Base-by-base conservation (phyloP, 2,888 invertebrate species). In the Mimas tiliae region DNA sequence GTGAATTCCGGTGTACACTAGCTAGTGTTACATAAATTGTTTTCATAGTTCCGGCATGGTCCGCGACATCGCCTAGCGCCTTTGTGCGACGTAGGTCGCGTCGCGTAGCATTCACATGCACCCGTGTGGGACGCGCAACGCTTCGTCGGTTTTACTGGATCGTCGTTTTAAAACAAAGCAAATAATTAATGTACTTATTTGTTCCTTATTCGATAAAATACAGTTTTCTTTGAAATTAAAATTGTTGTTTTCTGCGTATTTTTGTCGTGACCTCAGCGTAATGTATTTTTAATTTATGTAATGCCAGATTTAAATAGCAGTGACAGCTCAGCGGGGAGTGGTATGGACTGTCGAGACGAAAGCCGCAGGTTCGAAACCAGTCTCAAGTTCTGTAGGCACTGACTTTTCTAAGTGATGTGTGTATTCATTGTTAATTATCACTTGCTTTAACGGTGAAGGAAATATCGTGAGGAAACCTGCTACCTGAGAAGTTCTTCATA, bases 21-120 rank as follows among this genome's bases (percentile, higher is more conserved):
- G 58, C 38, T 34, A 34, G 58, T 58, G 58, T 58, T 58, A 58
- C 58, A 58, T 58, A 58, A 58, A 58, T 58, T 58, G 58, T 58
- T 58, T 58, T 58, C 42, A 58, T 58, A 58, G 38, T 9, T 58
- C 58, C 58, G 55, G 55, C 34, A 34, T 34, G 19, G 38, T 55
- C 53, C 34, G 55, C 55, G 33, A n/a, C 42, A 16, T 16, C 55
- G 55, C 38, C 2, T 58, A 19, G 16, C 58, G 58, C 58, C 58
- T 58, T 58, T 58, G 58, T 58, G 38, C 58, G 16, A 27, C 4
- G 27, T 27, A n/a, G 27, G 27, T 27, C 38, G 58, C 58, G 34
- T 42, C 16, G 42, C 58, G 16, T 33, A 27, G 33, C 52, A 52
- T 21, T 12, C 58, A 42, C 58, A 42, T 42, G 58, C 38, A 42